phyloP scores from a whole-genome alignment of 2,797 vertebrate species.

The Kryptolebias ocellatus region DNA sequence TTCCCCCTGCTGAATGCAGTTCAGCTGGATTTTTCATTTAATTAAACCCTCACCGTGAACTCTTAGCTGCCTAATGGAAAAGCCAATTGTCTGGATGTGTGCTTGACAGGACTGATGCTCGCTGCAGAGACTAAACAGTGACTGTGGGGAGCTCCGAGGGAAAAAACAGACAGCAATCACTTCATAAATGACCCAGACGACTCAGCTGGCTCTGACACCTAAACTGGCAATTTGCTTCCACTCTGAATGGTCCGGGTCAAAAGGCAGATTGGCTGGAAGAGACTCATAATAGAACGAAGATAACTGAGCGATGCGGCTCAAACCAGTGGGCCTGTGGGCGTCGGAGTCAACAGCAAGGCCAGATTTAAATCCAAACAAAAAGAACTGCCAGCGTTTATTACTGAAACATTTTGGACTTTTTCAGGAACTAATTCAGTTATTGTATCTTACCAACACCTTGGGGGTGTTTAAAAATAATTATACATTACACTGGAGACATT shows the following conservation, averaged over 20 bases:
- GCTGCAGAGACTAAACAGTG: conserved; percentile 12
- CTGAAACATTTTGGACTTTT: neutral
- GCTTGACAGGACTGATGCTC: conserved; percentile 20
- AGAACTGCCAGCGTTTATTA: neutral
- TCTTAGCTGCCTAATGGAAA: conserved; percentile 1
- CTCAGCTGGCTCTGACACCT: conserved; percentile 42
- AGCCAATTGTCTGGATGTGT: conserved; percentile 31
- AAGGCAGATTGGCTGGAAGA: conserved; percentile 34
- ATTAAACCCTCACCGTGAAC: conserved; percentile 22
- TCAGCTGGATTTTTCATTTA: conserved; percentile 13
- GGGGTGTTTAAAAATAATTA: conserved; percentile 3
- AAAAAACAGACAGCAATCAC: conserved; percentile 10
- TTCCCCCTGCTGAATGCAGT: conserved; percentile 3
- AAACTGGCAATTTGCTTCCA: conserved; percentile 54
- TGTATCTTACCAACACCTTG: conserved; percentile 8
- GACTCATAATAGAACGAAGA: conserved; percentile 30
- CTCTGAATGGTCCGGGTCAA: conserved; percentile 35
- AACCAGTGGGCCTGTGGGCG: neutral
- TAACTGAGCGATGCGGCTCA: conserved; percentile 7
- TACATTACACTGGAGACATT: neutral
- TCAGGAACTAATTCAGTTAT: neutral
- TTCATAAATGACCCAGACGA: conserved; percentile 8
- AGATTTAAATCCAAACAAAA: neutral
- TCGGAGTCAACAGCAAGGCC: neutral
- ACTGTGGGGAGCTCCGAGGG: conserved; percentile 6